Evolutionary conservation across 2,113 vertebrate genomes (phyloP), one percentile per base, ranked within the genome.

Genomic region (Trogon melanurus): DNA sequence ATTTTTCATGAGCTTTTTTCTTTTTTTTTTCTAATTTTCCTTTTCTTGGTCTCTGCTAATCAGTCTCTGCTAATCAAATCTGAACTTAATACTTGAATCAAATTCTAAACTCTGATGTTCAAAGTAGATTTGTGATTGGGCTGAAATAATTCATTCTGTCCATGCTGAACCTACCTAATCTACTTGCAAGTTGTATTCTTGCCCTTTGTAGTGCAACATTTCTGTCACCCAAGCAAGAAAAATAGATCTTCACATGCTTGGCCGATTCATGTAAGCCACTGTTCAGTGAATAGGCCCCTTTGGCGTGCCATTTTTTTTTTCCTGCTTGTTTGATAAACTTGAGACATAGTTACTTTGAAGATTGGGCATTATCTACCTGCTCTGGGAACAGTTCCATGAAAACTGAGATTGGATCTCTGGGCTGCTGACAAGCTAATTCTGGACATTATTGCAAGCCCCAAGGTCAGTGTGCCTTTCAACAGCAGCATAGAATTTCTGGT

Each of bases 371-470:
- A 92, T 96, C 95, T 96, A 96, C 95, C 95, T 97, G 94, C 69
- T 82, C 73, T 95, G 95, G 95, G 95, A 97, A 97, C 66, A 83
- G 91, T 90, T 95, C 85, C 94, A 96, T 95, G 95, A 95, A 95
- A 97, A 86, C 54, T 73, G 89, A 95, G 95, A 97, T 97, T 95
- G 79, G 57, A 97, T 97, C 95, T 97, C 62, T 14, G 4, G 83
- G 87, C 82, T 94, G 96, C 80, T 97, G 95, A 97, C 95, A 97
- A 92, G 94, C 89, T 97, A 96, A 97, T 97, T 97, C 94, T 95
- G 94, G 89, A 76, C 87, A 87, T 97, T 95, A 92, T 91, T 93
- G 83, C 78, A 47, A 96, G 36, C 82, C 61, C 91, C 81, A 91
- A 94, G 91, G 92, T 91, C 95, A 93, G 62, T 9, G 34, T 69